Conservation (phyloP, 2,113 vertebrate species). For the Oreochromis tanganicae region DNA sequence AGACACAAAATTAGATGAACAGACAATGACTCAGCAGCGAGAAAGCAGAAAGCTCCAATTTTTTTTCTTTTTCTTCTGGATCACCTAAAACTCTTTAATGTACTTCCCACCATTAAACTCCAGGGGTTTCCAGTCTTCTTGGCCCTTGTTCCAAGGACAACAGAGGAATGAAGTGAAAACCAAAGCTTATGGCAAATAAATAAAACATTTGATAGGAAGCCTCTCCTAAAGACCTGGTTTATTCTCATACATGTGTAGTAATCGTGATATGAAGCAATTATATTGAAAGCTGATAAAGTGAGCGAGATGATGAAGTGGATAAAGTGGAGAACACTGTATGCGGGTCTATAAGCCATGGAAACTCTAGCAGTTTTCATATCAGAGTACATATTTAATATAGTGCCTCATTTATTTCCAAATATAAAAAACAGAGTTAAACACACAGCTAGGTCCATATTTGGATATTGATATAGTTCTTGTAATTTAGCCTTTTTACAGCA, state of each 20-base stretch:
- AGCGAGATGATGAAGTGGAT: not conserved
- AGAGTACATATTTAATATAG: not conserved
- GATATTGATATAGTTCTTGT: not conserved
- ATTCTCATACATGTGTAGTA: slow-evolving; percentile 32
- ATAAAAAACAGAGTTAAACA: not conserved
- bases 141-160: slow-evolving; percentile 37
- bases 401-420: not conserved
- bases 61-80: slow-evolving; percentile 3
- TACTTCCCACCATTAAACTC: slow-evolving; percentile 37
- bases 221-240: slow-evolving; percentile 13
- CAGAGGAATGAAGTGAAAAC: slow-evolving; percentile 36
- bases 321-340: not conserved
- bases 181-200: slow-evolving; percentile 41
- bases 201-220: slow-evolving; percentile 25
- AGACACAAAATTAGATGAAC: slow-evolving; percentile 11
- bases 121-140: slow-evolving; percentile 37
- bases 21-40: slow-evolving; percentile 53
- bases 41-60: not conserved
- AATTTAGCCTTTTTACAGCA: not conserved
- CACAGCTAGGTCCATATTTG: not conserved
- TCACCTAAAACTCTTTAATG: slow-evolving; percentile 30
- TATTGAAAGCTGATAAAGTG: slow-evolving; percentile 4
- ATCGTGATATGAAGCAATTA: slow-evolving; percentile 24
- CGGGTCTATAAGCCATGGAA: not conserved
- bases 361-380: not conserved